Base-by-base conservation (phyloP, 1,140 invertebrate genomes). In the Drosophila setifemur region DNA sequence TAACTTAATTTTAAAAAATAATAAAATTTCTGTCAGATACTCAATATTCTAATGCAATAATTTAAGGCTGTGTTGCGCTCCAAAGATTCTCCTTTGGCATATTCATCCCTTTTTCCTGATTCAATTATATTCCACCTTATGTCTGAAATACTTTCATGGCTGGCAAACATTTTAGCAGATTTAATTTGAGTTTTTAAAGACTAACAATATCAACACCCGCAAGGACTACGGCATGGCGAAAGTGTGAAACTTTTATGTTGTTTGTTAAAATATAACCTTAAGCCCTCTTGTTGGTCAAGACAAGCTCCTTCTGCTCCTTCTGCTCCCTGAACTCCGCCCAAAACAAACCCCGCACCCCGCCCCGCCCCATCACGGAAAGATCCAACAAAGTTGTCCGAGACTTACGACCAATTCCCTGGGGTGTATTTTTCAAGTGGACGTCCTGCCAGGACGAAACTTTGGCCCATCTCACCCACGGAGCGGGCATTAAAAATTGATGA, bases 401-500 rank as follows among this genome's bases (percentile, higher is more conserved):
- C 25, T 48, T 64, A 64, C 43, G 53, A 74, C 26, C 42, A 31
- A 85, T 75, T 79, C 79, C 79, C 79, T 74, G 66, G 79, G 74
- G 79, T 68, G 81, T 86, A 86, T 85, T 85, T 61, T 85, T 79
- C 71, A 79, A 86, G 75, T 67, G 75, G 47, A 67, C n/a, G 54
- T 45, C 47, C 45, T 58, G 33, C 33, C 42, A 21, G 40, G 29
- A 44, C 68, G 28, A 70, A 67, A 71, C 58, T 40, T 50, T 54
- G 50, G 28, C 58, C 44, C 53, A 40, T 48, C 57, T 55, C 71
- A 55, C 79, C 57, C 81, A 75, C 48, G 60, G 70, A 75, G 76
- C 47, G 42, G 72, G 82, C 81, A 86, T 86, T 86, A 87, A 86
- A 86, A 86, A 86, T 86, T 86, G 81, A 86, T 86, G 81, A 87